Evolutionary conservation across 2,797 vertebrate species (phyloP).

Genomic region (Periophthalmus magnuspinnatus): DNA sequence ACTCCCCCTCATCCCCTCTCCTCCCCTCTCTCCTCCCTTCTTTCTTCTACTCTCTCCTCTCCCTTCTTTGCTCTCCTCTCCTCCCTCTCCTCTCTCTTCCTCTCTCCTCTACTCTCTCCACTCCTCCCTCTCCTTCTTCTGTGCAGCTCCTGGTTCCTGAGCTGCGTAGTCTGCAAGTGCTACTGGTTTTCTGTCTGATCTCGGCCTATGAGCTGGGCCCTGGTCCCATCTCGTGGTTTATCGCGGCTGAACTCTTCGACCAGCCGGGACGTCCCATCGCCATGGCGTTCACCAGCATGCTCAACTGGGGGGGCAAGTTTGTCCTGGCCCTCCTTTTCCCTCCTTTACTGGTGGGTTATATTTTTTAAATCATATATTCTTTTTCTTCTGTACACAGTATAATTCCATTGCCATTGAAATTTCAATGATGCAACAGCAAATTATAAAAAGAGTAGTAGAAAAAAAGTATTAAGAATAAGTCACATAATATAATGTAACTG

Average conservation of each 20-base stretch:
- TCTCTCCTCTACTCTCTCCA: not conserved
- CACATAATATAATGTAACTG: no score
- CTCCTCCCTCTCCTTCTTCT: not conserved
- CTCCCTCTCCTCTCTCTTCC: not conserved
- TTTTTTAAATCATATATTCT: not conserved
- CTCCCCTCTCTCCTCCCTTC: no score
- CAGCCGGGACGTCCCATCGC: constrained; percentile 61
- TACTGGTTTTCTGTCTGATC: constrained; percentile 71
- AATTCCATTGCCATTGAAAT: not conserved
- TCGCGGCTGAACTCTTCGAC: constrained; percentile 75
- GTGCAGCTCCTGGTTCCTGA: constrained; percentile 60
- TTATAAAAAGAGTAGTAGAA: no score
- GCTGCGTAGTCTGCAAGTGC: constrained; percentile 66
- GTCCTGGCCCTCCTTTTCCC: constrained; percentile 72
- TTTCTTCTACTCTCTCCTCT: no score
- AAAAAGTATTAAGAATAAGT: no score
- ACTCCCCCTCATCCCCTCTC: no score
- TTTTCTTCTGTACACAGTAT: not conserved
- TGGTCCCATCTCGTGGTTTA: constrained; percentile 76
- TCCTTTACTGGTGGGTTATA: constrained; percentile 54
- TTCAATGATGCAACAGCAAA: no score
- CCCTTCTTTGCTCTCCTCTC: not conserved
- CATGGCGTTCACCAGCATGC: constrained; percentile 79
- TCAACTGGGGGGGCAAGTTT: constrained; percentile 78
- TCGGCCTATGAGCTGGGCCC: constrained; percentile 72